Evolutionary conservation across 2,888 invertebrate genomes (phyloP), one percentile per base, ranked within the genome.

Genomic region (Callimorpha dominula): DNA sequence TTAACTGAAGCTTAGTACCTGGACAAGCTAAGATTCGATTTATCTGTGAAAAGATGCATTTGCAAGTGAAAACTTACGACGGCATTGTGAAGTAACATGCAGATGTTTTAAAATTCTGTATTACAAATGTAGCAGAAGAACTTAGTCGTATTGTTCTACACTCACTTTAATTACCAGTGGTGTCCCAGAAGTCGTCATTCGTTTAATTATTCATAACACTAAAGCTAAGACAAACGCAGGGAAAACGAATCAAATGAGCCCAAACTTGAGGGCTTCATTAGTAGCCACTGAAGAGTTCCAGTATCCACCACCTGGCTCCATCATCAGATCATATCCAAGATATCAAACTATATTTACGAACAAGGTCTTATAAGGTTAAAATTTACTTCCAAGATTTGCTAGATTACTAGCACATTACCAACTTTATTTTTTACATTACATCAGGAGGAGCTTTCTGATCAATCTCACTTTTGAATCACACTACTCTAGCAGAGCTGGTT

Each of bases 11-110:
- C n/a, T n/a, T 1, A 43, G 62, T 60, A 62, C 20, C 20, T 11
- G 31, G 6, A 66, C 43, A 20, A 42, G 71, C 9, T 50, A 11
- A 67, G 50, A 50, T 49, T 57, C n/a, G 50, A 67, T 66, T 71
- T 71, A 50, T 71, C 40, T 17, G 8, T 66, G 40, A 54, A 67
- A 42, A 15, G 50, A 66, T 31, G 31, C 31, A 66, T 71, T 71
- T 71, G 62, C 66, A 66, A 62, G 50, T 71, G 20, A 66, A 65
- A 57, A 43, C 50, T 50, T 42, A n/a, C 49, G 14, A 65, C 43
- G 0, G 40, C 40, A 62, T 40, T 49, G 68, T 40, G 65, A 54
- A 40, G 54, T 64, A 52, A 52, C 17, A 9, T 43, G 15, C 31
- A 20, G 52, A 52, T 70, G 20, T 65, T 43, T 50, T 1, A 11